A percentile compares a stretch with the other conserved stretches of the same genome.
These are phyloP conservation scores for Metacarcinus magister DNA, from an alignment of 2,888 invertebrate species.

Conservation along the genomic window DNA sequence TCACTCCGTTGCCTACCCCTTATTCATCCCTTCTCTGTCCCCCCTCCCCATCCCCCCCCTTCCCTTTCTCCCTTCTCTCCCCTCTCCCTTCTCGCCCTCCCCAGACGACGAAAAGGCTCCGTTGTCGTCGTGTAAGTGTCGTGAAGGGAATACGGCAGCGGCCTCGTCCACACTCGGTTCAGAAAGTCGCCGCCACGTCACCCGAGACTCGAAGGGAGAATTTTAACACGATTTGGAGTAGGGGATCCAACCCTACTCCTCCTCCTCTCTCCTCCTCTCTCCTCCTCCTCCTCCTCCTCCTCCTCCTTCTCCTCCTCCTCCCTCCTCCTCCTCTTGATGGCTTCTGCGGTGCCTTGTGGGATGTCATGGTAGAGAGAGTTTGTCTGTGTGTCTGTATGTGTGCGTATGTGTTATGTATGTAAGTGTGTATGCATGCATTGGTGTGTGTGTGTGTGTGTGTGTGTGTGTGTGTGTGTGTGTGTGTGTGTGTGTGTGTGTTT, in stretches of 20 bases:
- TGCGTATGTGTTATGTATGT: too few relatives aligned
- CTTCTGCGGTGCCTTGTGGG: constrained; percentile 57
- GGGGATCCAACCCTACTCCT: neutral
- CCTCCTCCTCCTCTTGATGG: neutral
- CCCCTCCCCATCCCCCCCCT: neutral
- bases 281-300: neutral
- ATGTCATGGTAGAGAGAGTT: neutral
- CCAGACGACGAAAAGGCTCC: constrained; percentile 8
- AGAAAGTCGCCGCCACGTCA: neutral
- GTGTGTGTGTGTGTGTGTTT: neutral
- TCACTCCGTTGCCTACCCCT: neutral
- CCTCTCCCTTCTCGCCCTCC: neutral
- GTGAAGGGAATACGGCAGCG: neutral
- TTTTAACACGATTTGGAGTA: neutral
- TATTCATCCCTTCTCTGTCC: neutral
- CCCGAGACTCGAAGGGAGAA: neutral
- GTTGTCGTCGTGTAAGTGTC: neutral
- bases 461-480: neutral
- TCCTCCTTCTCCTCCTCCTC: neutral
- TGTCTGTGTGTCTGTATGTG: neutral
- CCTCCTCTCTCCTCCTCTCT: neutral
- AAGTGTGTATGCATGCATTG: too few relatives aligned
- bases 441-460: neutral
- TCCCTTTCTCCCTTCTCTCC: neutral
- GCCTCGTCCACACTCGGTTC: neutral